Percentiles rank a stretch among this genome's conserved stretches.
Conservation (phyloP, 2,113 vertebrate species). For the Mastomys coucha region DNA sequence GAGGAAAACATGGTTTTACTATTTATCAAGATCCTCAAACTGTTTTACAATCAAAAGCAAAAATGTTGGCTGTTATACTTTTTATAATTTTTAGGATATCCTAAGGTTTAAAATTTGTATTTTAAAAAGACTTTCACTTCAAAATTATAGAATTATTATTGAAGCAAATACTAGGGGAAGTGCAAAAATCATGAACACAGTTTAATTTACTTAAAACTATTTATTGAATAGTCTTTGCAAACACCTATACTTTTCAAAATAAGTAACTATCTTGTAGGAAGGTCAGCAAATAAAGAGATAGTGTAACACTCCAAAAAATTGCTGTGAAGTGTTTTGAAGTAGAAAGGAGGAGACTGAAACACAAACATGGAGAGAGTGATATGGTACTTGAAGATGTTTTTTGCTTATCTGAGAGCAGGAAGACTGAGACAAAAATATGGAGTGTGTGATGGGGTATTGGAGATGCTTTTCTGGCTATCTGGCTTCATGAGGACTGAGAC, state of each 20-base stretch:
- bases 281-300: not conserved
- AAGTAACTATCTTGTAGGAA: not conserved
- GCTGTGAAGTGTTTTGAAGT: not conserved
- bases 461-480: not conserved
- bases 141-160: slow-evolving; percentile 5
- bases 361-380: no score
- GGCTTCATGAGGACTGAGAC: not conserved
- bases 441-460: not conserved
- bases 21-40: not conserved
- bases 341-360: not conserved
- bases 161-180: not conserved
- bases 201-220: not conserved
- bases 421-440: not conserved
- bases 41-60: slow-evolving; percentile 30
- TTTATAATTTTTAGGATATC: slow-evolving; percentile 2
- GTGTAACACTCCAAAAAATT: not conserved
- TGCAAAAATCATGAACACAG: not conserved
- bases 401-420: not conserved
- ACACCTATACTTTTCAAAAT: not conserved
- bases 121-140: slow-evolving; percentile 19
- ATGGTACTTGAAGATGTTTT: not conserved
- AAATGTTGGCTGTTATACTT: not conserved
- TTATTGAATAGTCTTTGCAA: not conserved
- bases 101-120: not conserved
- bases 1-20: not conserved